Base-by-base conservation (phyloP, 2,888 invertebrate species). In the Magallana nippona region DNA sequence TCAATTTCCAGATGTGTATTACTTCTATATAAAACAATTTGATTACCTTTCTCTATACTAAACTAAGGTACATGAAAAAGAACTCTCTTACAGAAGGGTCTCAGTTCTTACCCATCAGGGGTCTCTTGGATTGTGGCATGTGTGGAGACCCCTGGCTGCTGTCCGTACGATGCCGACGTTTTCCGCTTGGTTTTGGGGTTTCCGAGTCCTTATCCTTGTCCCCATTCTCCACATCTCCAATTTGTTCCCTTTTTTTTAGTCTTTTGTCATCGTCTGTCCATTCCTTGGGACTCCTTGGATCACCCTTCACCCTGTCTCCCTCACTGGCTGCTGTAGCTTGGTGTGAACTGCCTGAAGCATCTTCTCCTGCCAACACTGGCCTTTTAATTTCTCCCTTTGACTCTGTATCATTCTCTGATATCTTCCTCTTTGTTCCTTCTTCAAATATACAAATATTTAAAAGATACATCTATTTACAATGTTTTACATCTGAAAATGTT, bases 361-460 rank as follows among this genome's bases (percentile, higher is more conserved):
- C 71, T 32, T 71, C 71, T 15, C 27, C 60, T 19, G 2, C 27
- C 32, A 32, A 32, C 11, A 71, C 71, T 27, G 71, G 5, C 58
- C 80, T 80, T 10, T 80, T 80, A 27, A 22, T 57, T 15, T 80
- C 80, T 80, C 55, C 56, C 13, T 32, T 22, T 15, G 56, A 57
- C 22, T 57, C 56, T 27, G 55, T 19, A 15, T 63, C 71, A 71
- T 63, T 71, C 44, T 82, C 82, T 19, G 56, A 82, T 22, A 82
- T 82, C 78, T 84, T 81, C 17, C 84, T 78, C 82, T 81, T 81
- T 63, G 81, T 81, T 19, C 82, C 83, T 55, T 85, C 79, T 81
- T 63, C 78, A 79, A 63, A 44, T 5, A 8, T 10, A 32, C 32
- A 32, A 44, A 44, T 44, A 8, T 44, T 44, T 44, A 44, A 3